Percentiles rank a stretch among this genome's conserved stretches.
phyloP scores from a whole-genome alignment of 1,140 invertebrate species.

The Ips typographus region DNA sequence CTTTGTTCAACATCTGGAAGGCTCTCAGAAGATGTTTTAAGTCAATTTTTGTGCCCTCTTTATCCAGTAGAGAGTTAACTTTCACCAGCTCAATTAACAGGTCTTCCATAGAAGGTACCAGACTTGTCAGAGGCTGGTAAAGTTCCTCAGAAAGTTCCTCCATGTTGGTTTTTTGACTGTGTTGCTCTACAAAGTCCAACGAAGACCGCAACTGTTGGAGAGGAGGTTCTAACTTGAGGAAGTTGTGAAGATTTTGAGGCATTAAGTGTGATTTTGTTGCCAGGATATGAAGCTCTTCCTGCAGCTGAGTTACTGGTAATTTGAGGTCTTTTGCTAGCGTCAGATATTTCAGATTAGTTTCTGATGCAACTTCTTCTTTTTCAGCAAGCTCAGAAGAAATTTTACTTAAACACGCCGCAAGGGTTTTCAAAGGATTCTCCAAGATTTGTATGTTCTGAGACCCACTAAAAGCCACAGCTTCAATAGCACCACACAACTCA shows the following conservation, averaged over 20 bases:
- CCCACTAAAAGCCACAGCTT: too few species aligned
- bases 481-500: too few species aligned
- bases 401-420: too few species aligned
- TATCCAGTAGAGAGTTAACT: conserved; percentile 28
- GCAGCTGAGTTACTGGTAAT: conserved; percentile 21
- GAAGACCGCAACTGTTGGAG: conserved; percentile 19
- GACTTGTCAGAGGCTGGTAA: conserved; percentile 8
- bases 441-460: not conserved
- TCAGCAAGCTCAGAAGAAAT: too few species aligned
- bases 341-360: not conserved
- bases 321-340: conserved; percentile 9
- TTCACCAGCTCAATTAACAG: conserved; percentile 36
- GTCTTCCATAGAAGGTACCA: conserved; percentile 32
- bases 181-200: conserved; percentile 10
- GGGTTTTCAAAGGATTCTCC: not conserved
- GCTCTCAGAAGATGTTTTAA: conserved; percentile 16
- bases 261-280: conserved; percentile 14
- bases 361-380: not conserved
- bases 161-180: conserved; percentile 1
- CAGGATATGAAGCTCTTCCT: conserved; percentile 17
- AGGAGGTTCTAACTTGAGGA: conserved; percentile 10
- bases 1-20: conserved; percentile 16
- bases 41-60: conserved; percentile 11
- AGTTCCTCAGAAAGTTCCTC: conserved; percentile 13
- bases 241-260: not conserved